Evolutionary conservation across 2,113 vertebrate genomes (phyloP), one percentile per base, ranked within the genome.

Genomic region (Ciconia maguari): DNA sequence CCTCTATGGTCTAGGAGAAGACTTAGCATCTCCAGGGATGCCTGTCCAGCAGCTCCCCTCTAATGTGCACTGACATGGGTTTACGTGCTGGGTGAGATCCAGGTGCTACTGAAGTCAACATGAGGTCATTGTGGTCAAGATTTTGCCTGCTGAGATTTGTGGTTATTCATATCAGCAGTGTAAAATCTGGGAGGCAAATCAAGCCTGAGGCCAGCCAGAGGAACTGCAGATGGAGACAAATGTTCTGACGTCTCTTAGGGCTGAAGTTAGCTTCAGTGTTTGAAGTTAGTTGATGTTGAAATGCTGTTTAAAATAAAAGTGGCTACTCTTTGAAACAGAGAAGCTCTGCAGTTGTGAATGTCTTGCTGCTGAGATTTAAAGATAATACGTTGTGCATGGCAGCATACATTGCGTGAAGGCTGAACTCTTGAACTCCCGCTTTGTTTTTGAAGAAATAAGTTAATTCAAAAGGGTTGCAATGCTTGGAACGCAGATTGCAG

Each of bases 371-470:
- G 84, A 93, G 87, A 78, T 88, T 74, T 88, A 66, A 91, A 85
- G 75, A 76, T 68, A 48, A 8, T 65, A 25, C 38, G 29, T 68
- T 71, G 57, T 62, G n/a, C 52, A 8, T 42, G 58, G 75, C 65
- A 91, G 61, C 61, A 17, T 66, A 65, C 38, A 30, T 91, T 91
- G 78, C 4, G 0, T 42, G 66, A 94, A 94, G 78, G 62, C 58
- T 95, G 95, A 94, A 95, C 94, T 95, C 82, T 41, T 97, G 93
- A 97, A 96, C 81, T 87, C 36, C n/a, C 49, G 27, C 68, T 92
- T 95, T 81, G 72, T 68, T 96, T 96, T 76, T 89, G 36, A 94
- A 93, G 70, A 84, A 96, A 94, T 70, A 54, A 92, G 71, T 92
- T 74, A 42, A 89, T 95, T 93, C 72, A 89, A 38, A 78, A 94